phyloP scores from a whole-genome alignment of 1,140 invertebrate species.

The Trissolcus basalis region DNA sequence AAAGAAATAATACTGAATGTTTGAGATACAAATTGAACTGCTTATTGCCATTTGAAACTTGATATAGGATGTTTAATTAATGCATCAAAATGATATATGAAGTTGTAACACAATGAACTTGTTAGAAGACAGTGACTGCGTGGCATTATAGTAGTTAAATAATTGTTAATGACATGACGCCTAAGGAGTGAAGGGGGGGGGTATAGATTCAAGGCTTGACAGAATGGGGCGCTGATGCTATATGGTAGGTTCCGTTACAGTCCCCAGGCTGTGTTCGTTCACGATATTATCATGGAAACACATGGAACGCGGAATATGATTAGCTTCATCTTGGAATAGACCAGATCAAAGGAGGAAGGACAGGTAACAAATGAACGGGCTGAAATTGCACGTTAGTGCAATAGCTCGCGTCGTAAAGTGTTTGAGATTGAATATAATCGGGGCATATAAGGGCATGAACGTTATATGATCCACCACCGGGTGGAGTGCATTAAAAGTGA shows the following conservation, averaged over 20 bases:
- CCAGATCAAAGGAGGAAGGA: conserved; percentile 34
- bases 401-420: conserved; percentile 19
- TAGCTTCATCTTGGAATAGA: conserved; percentile 67
- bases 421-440: conserved; percentile 29
- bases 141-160: conserved; percentile 30
- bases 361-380: conserved; percentile 11
- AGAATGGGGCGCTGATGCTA: conserved; percentile 63
- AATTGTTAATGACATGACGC: conserved; percentile 53
- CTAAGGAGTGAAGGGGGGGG: conserved; percentile 7
- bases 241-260: conserved; percentile 67
- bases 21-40: no score
- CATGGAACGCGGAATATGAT: conserved; percentile 73
- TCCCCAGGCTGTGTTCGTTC: conserved; percentile 66
- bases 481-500: no score
- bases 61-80: conserved; percentile 7
- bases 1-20: no score
- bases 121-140: conserved; percentile 19
- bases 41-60: no score
- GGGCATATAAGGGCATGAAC: not conserved
- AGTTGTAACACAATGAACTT: conserved; percentile 3
- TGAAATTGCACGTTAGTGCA: conserved; percentile 30
- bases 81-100: conserved; percentile 17
- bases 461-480: no score
- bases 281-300: conserved; percentile 65
- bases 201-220: conserved; percentile 50